These are phyloP conservation scores for Cyphomyrmex costatus DNA, from an alignment of 1,140 invertebrate species.

Conservation along the genomic window DNA sequence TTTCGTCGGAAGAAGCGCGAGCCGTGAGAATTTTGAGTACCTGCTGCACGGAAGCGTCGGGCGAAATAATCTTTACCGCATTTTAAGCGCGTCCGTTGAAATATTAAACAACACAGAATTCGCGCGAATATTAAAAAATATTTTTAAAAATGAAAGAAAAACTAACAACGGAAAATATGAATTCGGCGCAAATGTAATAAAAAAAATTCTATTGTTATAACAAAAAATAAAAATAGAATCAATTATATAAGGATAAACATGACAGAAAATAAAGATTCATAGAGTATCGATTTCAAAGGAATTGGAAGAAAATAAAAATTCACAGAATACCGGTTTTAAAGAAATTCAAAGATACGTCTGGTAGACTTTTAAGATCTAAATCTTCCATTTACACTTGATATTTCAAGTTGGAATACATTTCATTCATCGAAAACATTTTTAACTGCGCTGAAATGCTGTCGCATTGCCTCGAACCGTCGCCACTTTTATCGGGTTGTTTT, in stretches of 20 bases:
- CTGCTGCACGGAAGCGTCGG: background rate
- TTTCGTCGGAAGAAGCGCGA: constrained; percentile 18
- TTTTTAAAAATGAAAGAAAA: background rate
- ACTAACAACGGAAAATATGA: background rate
- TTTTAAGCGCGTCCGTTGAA: background rate
- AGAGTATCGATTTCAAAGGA: background rate
- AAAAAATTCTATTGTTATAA: background rate
- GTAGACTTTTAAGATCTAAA: background rate
- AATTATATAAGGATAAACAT: too few species aligned
- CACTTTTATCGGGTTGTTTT: constrained; percentile 7
- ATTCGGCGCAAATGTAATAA: background rate
- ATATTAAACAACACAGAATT: background rate
- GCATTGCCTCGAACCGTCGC: background rate
- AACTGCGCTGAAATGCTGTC: background rate
- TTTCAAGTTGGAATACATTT: background rate
- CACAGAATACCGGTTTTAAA: too few species aligned
- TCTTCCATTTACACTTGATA: background rate
- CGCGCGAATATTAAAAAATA: background rate
- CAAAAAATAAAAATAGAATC: too few species aligned
- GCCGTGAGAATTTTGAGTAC: constrained; percentile 46
- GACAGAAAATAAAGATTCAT: too few species aligned
- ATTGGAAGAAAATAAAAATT: background rate
- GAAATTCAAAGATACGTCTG: background rate
- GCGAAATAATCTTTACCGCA: background rate
- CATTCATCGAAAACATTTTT: background rate